Base-by-base conservation (phyloP, 2,113 vertebrate genomes). In the Piprites chloris region DNA sequence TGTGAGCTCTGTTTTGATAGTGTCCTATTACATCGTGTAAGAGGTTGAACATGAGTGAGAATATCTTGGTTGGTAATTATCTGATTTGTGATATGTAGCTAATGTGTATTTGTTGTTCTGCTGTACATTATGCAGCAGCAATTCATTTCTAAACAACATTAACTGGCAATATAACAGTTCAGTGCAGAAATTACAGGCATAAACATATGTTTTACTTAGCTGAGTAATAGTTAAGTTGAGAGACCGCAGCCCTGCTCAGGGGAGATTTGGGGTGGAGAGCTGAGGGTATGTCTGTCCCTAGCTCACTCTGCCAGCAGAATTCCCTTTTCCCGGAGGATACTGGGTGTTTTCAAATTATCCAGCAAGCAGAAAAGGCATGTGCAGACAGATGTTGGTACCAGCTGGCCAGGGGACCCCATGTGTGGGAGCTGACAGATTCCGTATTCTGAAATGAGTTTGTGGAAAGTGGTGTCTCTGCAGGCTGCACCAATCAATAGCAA, bases 51-150 rank as follows among this genome's bases (percentile, higher is more conserved):
- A 87, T 0, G 26, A 14, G 0, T 90, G 81, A 9, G 65, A 86
- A 61, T 93, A 88, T 90, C 78, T 92, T 53, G 35, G 76, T 44
- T 68, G 88, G 85, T 93, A 96, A 95, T 96, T 95, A 93, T 92
- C 85, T 84, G 90, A 95, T 96, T 78, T 89, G 92, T 96, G 92
- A 95, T 96, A 97, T 96, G 86, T 91, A 63, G 91, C 93, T 89
- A 94, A 97, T 93, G 76, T 92, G 84, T 91, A 61, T 93, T 96
- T 94, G 94, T 97, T 92, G 89, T 92, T 87, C 86, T 91, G 72
- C 62, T 1, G 11, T 93, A 72, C 77, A 56, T 90, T 96, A 92
- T 92, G 83, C 90, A 93, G 85, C 44, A 90, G 85, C 93, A 93
- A 68, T 84, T 96, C 65, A 92, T 93, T 94, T 94, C 71, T 47